These are phyloP conservation scores for Sphaerophoria rueppellii DNA, from an alignment of 2,888 invertebrate genomes.

Conservation along the genomic window DNA sequence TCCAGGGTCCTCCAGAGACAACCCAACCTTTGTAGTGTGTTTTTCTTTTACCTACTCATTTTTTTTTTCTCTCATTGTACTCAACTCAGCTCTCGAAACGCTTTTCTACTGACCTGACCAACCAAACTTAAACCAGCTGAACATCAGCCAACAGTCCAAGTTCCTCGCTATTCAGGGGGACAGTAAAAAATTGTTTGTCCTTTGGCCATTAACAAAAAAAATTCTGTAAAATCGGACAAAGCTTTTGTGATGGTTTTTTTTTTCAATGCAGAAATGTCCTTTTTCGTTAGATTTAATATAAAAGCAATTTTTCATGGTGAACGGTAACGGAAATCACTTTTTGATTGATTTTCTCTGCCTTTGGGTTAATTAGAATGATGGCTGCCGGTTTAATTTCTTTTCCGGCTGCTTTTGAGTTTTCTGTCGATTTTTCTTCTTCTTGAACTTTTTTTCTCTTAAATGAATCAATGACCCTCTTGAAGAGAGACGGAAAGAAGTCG, in stretches of 20 bases:
- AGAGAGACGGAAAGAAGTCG: constrained; percentile 2
- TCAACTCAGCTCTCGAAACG: constrained; percentile 28
- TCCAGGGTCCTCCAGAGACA: constrained; percentile 63
- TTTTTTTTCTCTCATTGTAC: constrained; percentile 32
- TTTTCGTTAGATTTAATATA: constrained; percentile 69
- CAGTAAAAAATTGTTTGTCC: constrained; percentile 67
- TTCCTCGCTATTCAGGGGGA: constrained; percentile 48
- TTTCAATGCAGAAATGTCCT: constrained; percentile 29
- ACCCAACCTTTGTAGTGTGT: constrained; percentile 63
- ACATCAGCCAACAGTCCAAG: constrained; percentile 14
- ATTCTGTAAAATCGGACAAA: constrained; percentile 34
- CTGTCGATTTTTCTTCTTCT: constrained; percentile 14
- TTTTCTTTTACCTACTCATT: constrained; percentile 49
- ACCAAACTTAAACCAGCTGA: constrained; percentile 30
- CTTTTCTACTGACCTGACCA: constrained; percentile 42
- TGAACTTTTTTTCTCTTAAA: constrained; percentile 28
- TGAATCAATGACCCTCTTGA: constrained; percentile 57
- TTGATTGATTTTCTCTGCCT: constrained; percentile 72
- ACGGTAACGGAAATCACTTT: constrained; percentile 70
- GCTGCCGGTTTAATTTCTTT: constrained; percentile 50
- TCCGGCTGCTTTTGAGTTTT: constrained; percentile 48
- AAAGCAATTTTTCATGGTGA: constrained; percentile 66
- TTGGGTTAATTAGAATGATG: constrained; percentile 71
- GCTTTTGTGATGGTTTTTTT: neutral
- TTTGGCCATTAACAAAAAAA: constrained; percentile 60